Evolutionary conservation across 2,113 vertebrate genomes (phyloP).

Genomic region (Xerus inauris): DNA sequence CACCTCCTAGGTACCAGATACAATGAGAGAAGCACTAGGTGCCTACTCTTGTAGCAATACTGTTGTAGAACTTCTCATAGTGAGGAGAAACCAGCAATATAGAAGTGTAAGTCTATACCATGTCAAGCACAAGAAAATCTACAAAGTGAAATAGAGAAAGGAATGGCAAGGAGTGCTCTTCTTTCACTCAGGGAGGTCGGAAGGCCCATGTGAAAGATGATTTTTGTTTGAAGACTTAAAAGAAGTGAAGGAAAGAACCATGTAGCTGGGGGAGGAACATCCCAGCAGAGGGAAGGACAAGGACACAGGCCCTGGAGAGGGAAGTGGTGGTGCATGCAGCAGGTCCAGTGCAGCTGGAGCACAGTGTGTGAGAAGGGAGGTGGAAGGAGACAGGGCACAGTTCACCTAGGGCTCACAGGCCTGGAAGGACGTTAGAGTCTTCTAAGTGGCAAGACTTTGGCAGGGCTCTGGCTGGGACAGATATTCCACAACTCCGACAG

Average conservation of each 20-base stretch:
- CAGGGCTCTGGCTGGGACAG: background rate
- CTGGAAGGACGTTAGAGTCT: background rate
- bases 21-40: background rate
- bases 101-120: background rate
- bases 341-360: background rate
- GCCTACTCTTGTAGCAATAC: too few species aligned
- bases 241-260: background rate
- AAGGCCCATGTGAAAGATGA: background rate
- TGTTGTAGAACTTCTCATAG: background rate
- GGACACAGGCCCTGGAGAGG: background rate
- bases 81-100: background rate
- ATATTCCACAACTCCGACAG: background rate
- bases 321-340: background rate
- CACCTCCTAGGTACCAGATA: background rate
- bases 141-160: background rate
- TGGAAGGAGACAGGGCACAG: background rate
- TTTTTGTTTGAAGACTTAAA: background rate
- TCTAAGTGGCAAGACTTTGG: background rate
- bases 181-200: background rate
- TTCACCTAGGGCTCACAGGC: background rate
- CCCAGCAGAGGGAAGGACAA: too few species aligned
- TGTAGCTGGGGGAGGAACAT: background rate
- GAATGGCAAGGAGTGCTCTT: too few species aligned
- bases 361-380: too few species aligned
- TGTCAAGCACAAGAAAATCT: background rate